Base-by-base conservation (phyloP, 2,113 vertebrate genomes). In the Raja brachyura region DNA sequence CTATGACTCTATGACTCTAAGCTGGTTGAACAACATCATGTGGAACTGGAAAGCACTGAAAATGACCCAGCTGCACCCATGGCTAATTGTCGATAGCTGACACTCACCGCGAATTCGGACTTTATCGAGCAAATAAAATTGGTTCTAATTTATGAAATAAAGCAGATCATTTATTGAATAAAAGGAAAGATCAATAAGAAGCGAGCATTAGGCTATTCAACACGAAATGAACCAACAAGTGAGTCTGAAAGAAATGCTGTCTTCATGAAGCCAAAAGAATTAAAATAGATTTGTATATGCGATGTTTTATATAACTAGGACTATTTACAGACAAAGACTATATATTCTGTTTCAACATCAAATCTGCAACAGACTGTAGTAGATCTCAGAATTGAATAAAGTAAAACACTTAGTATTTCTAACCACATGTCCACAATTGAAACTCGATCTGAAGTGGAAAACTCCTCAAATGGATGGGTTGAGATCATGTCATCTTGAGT, bases 311-410 rank as follows among this genome's bases (percentile, higher is more conserved):
- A 61, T 66, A 33, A 93, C 13, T 70, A 83, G 83, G 70, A 70
- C 68, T 86, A 93, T 93, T 93, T 93, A 90, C 93, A 93, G 93
- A 93, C 75, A 93, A 90, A 93, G 86, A 90, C 93, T 93, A 90
- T 93, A 90, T 90, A 70, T 70, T 68, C 63, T 92, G 90, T 92
- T 66, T 74, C 66, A 93, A 93, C 93, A 93, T 81, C 93, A 88
- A 92, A 28, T 73, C 73, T 70, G 39, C 90, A 39, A 73, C 85
- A 66, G 66, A 92, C 90, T 54, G 66, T 73, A 92, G 66, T 73
- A 73, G 68, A 54, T 92, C 20, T 74, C 90, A 92, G 90, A 93
- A 86, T 93, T 83, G 48, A 90, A 90, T 76, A 63, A 90, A 90
- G 63, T 63, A 54, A 90, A 93, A 93, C 85, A 90, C n/a, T 92